Base-by-base conservation (phyloP, 2,797 vertebrate species). In the Channa striata region DNA sequence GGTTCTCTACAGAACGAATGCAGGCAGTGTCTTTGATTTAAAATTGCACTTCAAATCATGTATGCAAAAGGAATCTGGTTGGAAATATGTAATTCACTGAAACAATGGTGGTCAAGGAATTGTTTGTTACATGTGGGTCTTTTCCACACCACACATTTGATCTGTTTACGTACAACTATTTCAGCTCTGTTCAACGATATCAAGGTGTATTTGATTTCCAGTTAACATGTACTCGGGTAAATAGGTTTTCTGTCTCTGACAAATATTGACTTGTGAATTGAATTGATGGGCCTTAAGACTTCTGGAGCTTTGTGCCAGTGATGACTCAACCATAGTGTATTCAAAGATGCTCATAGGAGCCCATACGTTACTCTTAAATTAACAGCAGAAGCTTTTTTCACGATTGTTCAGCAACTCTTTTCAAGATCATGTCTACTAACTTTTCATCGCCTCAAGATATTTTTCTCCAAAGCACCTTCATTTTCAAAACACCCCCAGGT, bases 401-500 rank as follows among this genome's bases (percentile, higher is more conserved):
- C 54, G 72, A 51, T 7, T 43, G 9, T 46, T 46, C 72, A 52
- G 13, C 37, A 75, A 74, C 21, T 78, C 42, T 70, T 64, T 34
- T 75, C 68, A 83, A 83, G 80, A 71, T 76, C 23, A 42, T 57
- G 16, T 50, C 52, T 43, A 8, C 65, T 36, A 54, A 58, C 48
- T 48, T 54, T 62, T 48, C 59, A 69, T 34, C 59, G 0, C n/a
- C 8, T 70, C 81, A 80, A 78, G 86, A 82, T 53, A 40, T 77
- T 81, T 82, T 66, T 66, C 49, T 74, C 14, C 62, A 70, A 62
- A 65, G 34, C 13, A 49, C 48, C 23, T 47, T 58, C 46, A 8
- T 50, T 59, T 83, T 58, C 49, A 7, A 68, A 40, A 40, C 68
- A 53, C 63, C 52, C 16, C 2, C 72, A 90, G 91, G 91, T 92